phyloP scores from a whole-genome alignment of 1,140 invertebrate species.

The Radopholus similis region DNA sequence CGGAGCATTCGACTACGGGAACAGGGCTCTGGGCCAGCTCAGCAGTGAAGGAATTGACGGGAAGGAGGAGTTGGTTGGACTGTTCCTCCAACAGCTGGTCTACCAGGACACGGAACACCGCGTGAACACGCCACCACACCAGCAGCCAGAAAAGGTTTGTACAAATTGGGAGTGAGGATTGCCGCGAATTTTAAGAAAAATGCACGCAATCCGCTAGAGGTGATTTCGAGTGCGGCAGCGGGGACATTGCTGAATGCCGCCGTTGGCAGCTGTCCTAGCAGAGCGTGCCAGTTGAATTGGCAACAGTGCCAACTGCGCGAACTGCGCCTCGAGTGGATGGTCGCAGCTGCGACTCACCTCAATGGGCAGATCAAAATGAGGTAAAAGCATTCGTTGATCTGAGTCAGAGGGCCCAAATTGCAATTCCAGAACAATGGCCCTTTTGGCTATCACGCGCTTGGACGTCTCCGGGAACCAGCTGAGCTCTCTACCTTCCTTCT shows the following conservation, averaged over 20 bases:
- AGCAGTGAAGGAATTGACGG: background rate
- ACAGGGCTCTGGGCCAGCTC: slow-evolving; percentile 68
- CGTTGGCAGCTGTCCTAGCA: slow-evolving; percentile 63
- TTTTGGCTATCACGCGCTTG: slow-evolving; percentile 84
- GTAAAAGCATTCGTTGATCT: slow-evolving; percentile 1
- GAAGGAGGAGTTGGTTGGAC: slow-evolving; percentile 20
- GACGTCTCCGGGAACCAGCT: slow-evolving; percentile 88
- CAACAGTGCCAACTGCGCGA: slow-evolving; percentile 72
- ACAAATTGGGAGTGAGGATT: background rate
- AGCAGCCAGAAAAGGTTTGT: background rate
- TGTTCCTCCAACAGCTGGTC: slow-evolving; percentile 36
- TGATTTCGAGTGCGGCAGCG: no score
- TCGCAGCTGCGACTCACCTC: slow-evolving; percentile 75
- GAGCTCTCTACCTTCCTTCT: slow-evolving; percentile 72
- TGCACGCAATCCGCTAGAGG: slow-evolving; percentile 28
- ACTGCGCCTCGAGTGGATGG: slow-evolving; percentile 75
- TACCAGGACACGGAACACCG: slow-evolving; percentile 59
- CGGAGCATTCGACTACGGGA: slow-evolving; percentile 82
- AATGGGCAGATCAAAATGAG: slow-evolving; percentile 71
- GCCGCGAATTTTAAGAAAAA: background rate
- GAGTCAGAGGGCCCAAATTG: background rate
- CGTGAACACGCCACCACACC: slow-evolving; percentile 75
- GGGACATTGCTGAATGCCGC: slow-evolving; percentile 38
- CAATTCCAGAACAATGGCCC: slow-evolving; percentile 63
- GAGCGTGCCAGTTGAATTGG: slow-evolving; percentile 89